A percentile compares a stretch with the other conserved stretches of the same genome.
These are phyloP conservation scores for Pachypsylla venusta DNA, from an alignment of 1,140 invertebrate genomes.

Conservation along the genomic window DNA sequence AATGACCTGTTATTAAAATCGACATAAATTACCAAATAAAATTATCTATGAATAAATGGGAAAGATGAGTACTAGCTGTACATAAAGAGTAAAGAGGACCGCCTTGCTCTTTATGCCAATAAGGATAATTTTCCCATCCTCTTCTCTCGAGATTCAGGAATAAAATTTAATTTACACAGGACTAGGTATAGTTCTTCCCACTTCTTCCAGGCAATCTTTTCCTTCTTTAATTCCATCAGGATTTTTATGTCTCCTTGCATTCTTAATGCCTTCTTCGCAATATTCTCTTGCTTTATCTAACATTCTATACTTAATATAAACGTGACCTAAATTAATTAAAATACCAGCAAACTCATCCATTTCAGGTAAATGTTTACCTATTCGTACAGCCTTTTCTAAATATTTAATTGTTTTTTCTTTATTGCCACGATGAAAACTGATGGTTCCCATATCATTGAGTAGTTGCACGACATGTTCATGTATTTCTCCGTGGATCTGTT, in stretches of 20 bases:
- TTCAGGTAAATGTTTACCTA: constrained; percentile 44
- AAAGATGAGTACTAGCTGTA: too few relatives aligned
- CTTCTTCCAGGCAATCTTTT: constrained; percentile 39
- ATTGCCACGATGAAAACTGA: constrained; percentile 47
- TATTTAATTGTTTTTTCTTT: constrained; percentile 50
- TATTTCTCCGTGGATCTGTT: constrained; percentile 23
- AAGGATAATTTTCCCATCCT: too few relatives aligned
- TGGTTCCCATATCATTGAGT: constrained; percentile 70
- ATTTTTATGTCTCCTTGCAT: constrained; percentile 48
- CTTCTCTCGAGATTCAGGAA: too few relatives aligned
- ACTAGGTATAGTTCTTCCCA: constrained; percentile 20
- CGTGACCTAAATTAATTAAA: constrained; percentile 67
- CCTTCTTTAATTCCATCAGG: constrained; percentile 47
- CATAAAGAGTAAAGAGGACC: too few relatives aligned
- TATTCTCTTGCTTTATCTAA: constrained; percentile 48
- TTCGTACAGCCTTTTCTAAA: constrained; percentile 50
- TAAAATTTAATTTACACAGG: too few relatives aligned
- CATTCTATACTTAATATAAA: constrained; percentile 55
- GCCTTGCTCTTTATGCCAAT: too few relatives aligned
- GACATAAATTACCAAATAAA: too few relatives aligned
- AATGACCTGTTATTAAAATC: too few relatives aligned
- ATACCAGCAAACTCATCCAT: constrained; percentile 52
- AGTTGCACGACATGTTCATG: constrained; percentile 59
- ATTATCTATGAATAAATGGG: too few relatives aligned
- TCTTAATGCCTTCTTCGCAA: constrained; percentile 51